Base-by-base conservation (phyloP, 2,888 invertebrate genomes). In the Adineta ricciae region DNA sequence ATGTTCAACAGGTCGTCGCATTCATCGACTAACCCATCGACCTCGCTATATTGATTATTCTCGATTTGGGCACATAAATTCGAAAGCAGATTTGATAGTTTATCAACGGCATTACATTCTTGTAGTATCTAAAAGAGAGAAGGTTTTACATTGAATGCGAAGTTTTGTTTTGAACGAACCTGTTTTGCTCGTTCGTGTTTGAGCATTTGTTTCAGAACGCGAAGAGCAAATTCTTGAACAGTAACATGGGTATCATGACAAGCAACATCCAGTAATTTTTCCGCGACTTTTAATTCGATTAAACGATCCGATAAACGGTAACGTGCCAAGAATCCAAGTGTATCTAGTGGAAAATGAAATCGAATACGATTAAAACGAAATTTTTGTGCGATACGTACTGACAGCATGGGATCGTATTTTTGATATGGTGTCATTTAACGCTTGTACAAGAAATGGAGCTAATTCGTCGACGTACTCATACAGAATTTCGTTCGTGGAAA, bases 181-280 rank as follows among this genome's bases (percentile, higher is more conserved):
- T 85, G 73, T 38, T 41, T 46, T 9, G 84, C 85, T 73, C 83
- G 73, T 21, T 84, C 85, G 46, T 85, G 78, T 38, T 84, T 83
- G n/a, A 54, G 78, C 49, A 85, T 52, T 24, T 46, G 21, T 36
- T 49, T 50, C 16, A 85, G 32, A 4, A 73, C 85, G 49, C 82
- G 83, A 21, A 85, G 16, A 24, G 85, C 85, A 54, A 73, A 56
- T 56, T 85, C 84, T 84, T 85, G 85, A 19, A 85, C 85, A 19
- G 16, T 54, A 14, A 85, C 72, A 46, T 85, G 85, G 7, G 84
- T 85, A 38, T 85, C 85, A 54, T 83, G 83, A n/a, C 85, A 85
- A 46, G 85, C 73, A n/a, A 85, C 54, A 50, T 85, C 85, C 19
- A 85, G 52, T 46, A 85, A 36, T 84, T 85, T 85, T 27, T 85